These are phyloP conservation scores for Nicator chloris DNA, from an alignment of 2,113 vertebrate genomes.

Conservation along the genomic window DNA sequence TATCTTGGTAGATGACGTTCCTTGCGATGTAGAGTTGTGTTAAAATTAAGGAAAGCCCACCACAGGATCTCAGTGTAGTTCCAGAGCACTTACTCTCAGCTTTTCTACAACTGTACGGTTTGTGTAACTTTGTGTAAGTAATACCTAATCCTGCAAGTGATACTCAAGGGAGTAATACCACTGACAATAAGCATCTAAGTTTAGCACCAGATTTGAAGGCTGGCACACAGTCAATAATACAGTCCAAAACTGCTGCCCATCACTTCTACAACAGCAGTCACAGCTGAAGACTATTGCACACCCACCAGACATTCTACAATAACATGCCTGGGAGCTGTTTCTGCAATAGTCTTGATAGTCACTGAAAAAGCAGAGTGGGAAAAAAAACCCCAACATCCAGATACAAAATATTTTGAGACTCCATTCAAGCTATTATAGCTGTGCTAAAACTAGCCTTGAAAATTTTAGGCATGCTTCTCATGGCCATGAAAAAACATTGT, in stretches of 20 bases:
- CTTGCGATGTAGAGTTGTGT: neutral
- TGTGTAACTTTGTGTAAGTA: neutral
- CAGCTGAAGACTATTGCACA: neutral
- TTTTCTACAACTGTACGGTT: neutral
- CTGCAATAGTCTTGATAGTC: neutral
- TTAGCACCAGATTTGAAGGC: conserved; percentile 2
- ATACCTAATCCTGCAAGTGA: neutral
- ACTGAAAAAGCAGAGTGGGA: neutral
- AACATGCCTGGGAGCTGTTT: conserved; percentile 25
- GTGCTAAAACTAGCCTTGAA: conserved; percentile 17
- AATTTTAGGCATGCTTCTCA: neutral
- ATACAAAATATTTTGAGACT: neutral
- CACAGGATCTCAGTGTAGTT: neutral
- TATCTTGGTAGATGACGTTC: neutral
- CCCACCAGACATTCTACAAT: conserved; percentile 6
- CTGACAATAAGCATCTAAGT: neutral
- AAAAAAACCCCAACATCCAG: neutral
- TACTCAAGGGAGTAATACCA: neutral
- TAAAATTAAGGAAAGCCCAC: neutral
- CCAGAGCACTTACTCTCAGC: neutral
- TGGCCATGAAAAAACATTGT: neutral
- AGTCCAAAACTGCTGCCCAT: conserved; percentile 15
- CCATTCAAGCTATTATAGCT: neutral
- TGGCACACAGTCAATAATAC: neutral
- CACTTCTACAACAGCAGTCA: neutral